A percentile compares a stretch with the other conserved stretches of the same genome.
These are phyloP conservation scores for Zootoca vivipara DNA, from an alignment of 2,113 vertebrate genomes.

Conservation along the genomic window DNA sequence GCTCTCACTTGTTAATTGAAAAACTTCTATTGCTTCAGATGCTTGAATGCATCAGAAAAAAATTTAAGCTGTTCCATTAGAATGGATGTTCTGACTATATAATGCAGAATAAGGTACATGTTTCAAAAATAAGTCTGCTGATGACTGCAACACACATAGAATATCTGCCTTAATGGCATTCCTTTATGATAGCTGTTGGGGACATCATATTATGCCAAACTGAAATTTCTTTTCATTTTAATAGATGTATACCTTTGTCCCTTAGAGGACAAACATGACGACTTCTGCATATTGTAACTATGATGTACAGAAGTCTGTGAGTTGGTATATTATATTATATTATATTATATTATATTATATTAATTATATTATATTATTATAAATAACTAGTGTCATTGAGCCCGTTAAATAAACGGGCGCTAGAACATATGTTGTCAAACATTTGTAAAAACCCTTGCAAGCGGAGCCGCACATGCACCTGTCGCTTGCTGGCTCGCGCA, in stretches of 20 bases:
- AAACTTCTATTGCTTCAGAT: not conserved
- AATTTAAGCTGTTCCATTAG: conserved; percentile 28
- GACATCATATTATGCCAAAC: not conserved
- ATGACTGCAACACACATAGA: conserved; percentile 24
- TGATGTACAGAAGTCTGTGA: not conserved
- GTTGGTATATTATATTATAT: no score
- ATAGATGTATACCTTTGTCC: not conserved
- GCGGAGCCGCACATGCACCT: no score
- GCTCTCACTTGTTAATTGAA: not conserved
- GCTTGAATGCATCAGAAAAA: not conserved
- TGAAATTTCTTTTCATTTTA: conserved; percentile 41
- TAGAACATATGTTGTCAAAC: no score
- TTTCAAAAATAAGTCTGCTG: conserved; percentile 19
- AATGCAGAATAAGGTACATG: conserved; percentile 20
- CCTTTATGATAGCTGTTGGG: conserved; percentile 39
- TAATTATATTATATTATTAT: no score
- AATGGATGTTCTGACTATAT: conserved; percentile 15
- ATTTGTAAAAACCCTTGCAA: no score
- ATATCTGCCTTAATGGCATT: conserved; percentile 42
- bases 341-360: no score
- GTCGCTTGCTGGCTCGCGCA: no score
- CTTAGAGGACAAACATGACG: not conserved
- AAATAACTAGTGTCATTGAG: no score
- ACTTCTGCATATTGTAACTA: not conserved
- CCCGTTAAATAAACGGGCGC: no score